A percentile compares a stretch with the other conserved stretches of the same genome.
These are phyloP conservation scores for Delphinus delphis DNA, from an alignment of 2,113 vertebrate species.

Conservation along the genomic window DNA sequence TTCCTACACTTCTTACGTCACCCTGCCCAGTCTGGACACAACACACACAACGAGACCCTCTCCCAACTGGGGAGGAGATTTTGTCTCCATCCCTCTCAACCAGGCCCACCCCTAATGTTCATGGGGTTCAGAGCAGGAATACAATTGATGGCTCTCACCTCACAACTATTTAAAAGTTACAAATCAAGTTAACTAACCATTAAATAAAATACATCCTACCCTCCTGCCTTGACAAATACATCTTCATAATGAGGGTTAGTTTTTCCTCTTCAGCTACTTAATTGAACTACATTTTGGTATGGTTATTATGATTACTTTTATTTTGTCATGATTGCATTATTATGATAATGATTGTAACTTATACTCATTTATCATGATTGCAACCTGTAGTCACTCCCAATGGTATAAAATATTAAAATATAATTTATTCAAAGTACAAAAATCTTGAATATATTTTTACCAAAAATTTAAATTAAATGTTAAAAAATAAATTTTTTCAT, in stretches of 20 bases:
- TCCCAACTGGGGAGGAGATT: background rate
- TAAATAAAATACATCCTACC: background rate
- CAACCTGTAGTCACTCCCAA: background rate
- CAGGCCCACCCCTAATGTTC: background rate
- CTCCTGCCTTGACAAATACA: background rate
- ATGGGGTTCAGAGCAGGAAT: background rate
- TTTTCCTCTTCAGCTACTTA: background rate
- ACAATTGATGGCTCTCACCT: background rate
- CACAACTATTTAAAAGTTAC: background rate
- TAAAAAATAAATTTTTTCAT: background rate
- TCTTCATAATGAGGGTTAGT: background rate
- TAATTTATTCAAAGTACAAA: background rate
- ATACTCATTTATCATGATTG: background rate
- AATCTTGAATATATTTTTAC: background rate
- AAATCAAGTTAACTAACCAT: background rate
- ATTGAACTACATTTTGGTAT: background rate
- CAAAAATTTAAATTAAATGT: background rate
- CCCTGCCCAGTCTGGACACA: background rate
- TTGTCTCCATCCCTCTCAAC: background rate
- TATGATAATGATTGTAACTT: background rate
- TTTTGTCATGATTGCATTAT: background rate
- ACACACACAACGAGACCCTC: background rate
- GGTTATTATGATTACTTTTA: background rate
- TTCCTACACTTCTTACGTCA: background rate
- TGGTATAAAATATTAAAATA: constrained; percentile 7